Conservation (phyloP, 2,888 invertebrate species). For the Pandemis corylana region DNA sequence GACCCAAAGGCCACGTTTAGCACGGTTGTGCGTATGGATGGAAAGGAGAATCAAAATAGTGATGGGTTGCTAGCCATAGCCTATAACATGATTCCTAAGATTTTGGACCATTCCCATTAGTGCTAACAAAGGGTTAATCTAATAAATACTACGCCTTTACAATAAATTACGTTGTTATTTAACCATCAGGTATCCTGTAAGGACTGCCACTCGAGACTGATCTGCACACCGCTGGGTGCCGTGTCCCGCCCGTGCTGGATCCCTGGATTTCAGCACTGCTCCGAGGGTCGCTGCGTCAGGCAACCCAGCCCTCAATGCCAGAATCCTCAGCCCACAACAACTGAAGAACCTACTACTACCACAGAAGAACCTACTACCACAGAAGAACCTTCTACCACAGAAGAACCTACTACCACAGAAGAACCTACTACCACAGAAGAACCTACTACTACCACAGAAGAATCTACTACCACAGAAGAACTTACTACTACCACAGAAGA, state of each 20-base stretch:
- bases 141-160: too few species aligned
- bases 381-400: background rate
- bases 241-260: background rate
- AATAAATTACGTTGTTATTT: too few species aligned
- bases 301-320: background rate
- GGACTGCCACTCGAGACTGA: constrained; percentile 8
- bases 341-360: background rate
- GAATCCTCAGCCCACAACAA: background rate
- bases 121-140: too few species aligned
- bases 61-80: too few species aligned
- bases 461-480: background rate
- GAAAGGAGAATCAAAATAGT: too few species aligned
- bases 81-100: too few species aligned
- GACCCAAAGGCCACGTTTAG: too few species aligned
- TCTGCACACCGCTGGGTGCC: background rate
- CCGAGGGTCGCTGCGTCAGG: background rate
- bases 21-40: too few species aligned
- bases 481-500: background rate
- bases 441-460: background rate
- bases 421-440: background rate
- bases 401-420: background rate
- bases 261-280: background rate
- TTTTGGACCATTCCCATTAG: too few species aligned
- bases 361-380: background rate
- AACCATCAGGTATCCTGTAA: background rate